A percentile compares a stretch with the other conserved stretches of the same genome.
These are phyloP conservation scores for Nannoperca obscura DNA, from an alignment of 2,797 vertebrate species.

Conservation along the genomic window DNA sequence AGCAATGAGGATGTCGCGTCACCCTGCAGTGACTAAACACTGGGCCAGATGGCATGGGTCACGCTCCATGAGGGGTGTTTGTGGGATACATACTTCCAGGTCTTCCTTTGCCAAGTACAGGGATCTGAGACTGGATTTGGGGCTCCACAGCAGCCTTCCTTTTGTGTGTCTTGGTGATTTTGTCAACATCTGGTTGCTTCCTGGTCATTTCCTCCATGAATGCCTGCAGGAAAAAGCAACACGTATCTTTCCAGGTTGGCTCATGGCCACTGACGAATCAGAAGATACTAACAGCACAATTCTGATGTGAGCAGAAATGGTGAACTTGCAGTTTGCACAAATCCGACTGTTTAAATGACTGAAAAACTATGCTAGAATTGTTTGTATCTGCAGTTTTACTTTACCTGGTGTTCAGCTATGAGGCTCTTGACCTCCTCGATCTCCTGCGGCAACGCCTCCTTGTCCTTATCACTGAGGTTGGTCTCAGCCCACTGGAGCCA, in stretches of 20 bases:
- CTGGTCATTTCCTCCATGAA: conserved; percentile 99
- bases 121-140: conserved; percentile 96
- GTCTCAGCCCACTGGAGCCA: conserved; percentile 98
- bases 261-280: neutral
- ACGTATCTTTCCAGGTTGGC: conserved; percentile 25
- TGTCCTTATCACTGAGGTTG: conserved; percentile 93
- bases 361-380: neutral
- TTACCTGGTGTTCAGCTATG: conserved; percentile 97
- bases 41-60: conserved; percentile 73
- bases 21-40: conserved; percentile 63
- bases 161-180: conserved; percentile 98
- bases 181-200: conserved; percentile 99
- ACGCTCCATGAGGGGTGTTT: conserved; percentile 41
- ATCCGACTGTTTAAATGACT: neutral
- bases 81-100: conserved; percentile 88
- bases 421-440: conserved; percentile 95
- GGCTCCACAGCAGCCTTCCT: conserved; percentile 91
- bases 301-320: no score
- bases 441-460: conserved; percentile 93
- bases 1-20: conserved; percentile 63
- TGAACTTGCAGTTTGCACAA: neutral
- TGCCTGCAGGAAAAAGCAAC: conserved; percentile 80
- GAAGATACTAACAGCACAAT: neutral
- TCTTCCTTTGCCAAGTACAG: conserved; percentile 93
- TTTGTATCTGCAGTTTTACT: neutral